phyloP scores from a whole-genome alignment of 2,888 invertebrate genomes.

The Ennomos quercinarius region DNA sequence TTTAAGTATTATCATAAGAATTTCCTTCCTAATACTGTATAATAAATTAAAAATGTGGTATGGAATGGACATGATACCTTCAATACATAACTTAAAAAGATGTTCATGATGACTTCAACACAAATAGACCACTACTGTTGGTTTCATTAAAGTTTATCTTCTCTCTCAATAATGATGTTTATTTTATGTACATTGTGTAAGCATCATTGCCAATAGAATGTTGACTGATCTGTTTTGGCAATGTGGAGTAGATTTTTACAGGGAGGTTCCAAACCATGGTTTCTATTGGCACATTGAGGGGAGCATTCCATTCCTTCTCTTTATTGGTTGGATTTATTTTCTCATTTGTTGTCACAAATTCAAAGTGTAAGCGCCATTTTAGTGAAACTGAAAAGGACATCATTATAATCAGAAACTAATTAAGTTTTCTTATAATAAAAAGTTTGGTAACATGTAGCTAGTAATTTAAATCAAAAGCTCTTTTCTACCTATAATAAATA shows the following conservation, averaged over 20 bases:
- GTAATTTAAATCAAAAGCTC: no score
- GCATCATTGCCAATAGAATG: conserved; percentile 82
- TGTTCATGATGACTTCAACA: no score
- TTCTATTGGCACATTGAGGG: conserved; percentile 94
- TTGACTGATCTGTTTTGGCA: conserved; percentile 92
- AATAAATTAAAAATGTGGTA: no score
- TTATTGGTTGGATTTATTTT: conserved; percentile 85
- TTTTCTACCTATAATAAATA: no score
- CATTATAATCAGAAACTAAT: conserved; percentile 6
- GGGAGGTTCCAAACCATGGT: conserved; percentile 99
- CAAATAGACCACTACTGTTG: no score
- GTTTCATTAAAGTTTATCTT: no score
- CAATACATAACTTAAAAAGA: no score
- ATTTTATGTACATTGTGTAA: conserved; percentile 71
- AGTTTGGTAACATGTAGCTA: neutral
- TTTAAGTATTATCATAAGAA: no score
- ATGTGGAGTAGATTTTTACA: conserved; percentile 96
- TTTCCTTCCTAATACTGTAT: no score
- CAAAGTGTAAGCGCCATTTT: conserved; percentile 98
- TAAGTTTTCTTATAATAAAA: neutral
- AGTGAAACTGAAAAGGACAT: conserved; percentile 89
- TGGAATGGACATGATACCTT: no score
- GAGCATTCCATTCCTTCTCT: conserved; percentile 92
- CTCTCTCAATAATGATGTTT: conserved; percentile 9
- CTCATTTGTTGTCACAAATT: conserved; percentile 95